Evolutionary conservation across 2,113 vertebrate genomes (phyloP).

Genomic region (Nothoprocta pentlandii): DNA sequence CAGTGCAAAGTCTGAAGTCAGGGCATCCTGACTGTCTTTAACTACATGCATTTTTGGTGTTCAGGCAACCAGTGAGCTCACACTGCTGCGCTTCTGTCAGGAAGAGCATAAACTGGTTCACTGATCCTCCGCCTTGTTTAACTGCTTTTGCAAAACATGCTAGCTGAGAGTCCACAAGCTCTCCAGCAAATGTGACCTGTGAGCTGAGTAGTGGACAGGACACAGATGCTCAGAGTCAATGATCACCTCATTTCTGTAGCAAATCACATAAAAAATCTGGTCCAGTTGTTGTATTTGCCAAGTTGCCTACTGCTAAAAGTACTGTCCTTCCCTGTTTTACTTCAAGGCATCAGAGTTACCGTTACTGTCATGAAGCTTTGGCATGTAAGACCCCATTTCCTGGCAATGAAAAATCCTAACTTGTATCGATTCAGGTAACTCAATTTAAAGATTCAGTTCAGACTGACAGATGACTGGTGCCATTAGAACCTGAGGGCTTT

Average conservation of each 20-base stretch:
- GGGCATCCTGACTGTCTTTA: not conserved
- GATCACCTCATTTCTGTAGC: not conserved
- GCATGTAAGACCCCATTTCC: conserved; percentile 40
- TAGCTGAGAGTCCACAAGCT: not conserved
- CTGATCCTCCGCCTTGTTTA: not conserved
- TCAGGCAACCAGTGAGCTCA: not conserved
- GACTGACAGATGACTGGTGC: conserved; percentile 43
- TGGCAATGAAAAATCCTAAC: conserved; percentile 15
- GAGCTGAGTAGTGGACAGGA: not conserved
- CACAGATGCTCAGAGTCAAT: not conserved
- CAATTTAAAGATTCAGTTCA: conserved; percentile 50
- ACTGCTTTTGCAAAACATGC: not conserved
- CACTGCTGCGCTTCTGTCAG: not conserved
- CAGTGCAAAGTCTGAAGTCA: not conserved
- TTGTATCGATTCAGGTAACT: conserved; percentile 45
- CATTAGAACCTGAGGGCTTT: conserved; percentile 45
- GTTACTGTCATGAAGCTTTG: not conserved
- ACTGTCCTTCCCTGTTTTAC: not conserved
- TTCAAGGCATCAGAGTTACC: not conserved
- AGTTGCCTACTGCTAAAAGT: not conserved
- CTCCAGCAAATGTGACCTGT: not conserved
- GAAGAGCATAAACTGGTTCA: not conserved
- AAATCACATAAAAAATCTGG: not conserved
- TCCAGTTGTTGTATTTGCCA: not conserved
- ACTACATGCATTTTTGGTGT: not conserved